These are phyloP conservation scores for Glaucomys volans DNA, from an alignment of 2,113 vertebrate species.

Conservation along the genomic window DNA sequence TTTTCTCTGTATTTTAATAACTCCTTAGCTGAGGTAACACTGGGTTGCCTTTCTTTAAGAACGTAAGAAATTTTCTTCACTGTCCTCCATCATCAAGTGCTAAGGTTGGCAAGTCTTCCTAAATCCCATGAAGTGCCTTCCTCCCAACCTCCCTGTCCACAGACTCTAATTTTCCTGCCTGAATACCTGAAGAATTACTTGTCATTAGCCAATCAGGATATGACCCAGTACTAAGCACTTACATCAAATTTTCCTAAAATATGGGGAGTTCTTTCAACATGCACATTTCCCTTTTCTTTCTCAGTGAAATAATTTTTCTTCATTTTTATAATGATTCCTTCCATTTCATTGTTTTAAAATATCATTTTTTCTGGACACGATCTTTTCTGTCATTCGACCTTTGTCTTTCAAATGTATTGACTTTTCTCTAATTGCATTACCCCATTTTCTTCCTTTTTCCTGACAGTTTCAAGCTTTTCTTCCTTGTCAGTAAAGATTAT, in stretches of 20 bases:
- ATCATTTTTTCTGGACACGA: constrained; percentile 25
- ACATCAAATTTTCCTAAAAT: not conserved
- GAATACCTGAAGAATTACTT: not conserved
- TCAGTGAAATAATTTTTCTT: constrained; percentile 4
- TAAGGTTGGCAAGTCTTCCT: not conserved
- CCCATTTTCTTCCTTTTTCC: constrained; percentile 31
- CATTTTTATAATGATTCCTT: constrained; percentile 35
- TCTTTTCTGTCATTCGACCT: not conserved
- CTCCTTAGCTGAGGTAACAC: not conserved
- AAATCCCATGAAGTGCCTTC: not conserved
- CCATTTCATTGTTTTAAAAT: not conserved
- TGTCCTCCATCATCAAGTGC: not conserved
- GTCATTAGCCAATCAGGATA: not conserved
- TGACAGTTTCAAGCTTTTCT: not conserved
- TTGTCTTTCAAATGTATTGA: not conserved
- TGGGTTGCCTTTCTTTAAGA: not conserved
- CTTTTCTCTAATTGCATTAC: not conserved
- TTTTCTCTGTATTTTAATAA: not conserved
- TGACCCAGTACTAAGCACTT: not conserved
- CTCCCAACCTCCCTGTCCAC: not conserved
- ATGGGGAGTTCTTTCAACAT: not conserved
- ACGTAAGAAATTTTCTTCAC: constrained; percentile 17
- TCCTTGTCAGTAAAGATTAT: not conserved
- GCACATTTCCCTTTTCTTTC: not conserved
- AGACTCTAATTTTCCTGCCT: not conserved